Evolutionary conservation across 2,888 invertebrate genomes (phyloP).

Genomic region (Abscondita cerata): DNA sequence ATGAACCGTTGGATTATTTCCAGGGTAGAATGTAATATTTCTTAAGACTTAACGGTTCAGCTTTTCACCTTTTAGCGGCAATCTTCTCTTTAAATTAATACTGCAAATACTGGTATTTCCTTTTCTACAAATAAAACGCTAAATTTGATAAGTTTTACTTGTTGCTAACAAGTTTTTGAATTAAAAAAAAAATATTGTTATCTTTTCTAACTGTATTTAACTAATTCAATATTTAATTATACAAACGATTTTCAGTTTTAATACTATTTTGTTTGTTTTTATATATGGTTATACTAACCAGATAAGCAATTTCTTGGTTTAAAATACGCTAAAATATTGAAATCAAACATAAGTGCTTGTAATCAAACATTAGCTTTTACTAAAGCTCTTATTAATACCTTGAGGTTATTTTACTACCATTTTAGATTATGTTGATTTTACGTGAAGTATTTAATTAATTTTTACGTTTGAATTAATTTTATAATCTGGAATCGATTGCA

Average conservation of each 20-base stretch:
- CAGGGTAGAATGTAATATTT: constrained; percentile 17
- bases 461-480: constrained; percentile 1
- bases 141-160: background rate
- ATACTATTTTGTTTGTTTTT: too few relatives aligned
- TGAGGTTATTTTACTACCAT: constrained; percentile 1
- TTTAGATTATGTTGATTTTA: background rate
- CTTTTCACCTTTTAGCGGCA: constrained; percentile 13
- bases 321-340: background rate
- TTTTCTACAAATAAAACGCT: constrained; percentile 2
- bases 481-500: background rate
- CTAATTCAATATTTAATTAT: too few relatives aligned
- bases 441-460: background rate
- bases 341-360: background rate
- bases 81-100: constrained; percentile 10
- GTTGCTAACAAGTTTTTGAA: background rate
- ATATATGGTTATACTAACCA: too few relatives aligned
- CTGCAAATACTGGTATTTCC: constrained; percentile 12
- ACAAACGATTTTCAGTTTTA: too few relatives aligned
- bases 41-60: constrained; percentile 15
- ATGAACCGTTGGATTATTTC: constrained; percentile 31
- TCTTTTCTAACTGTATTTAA: too few relatives aligned
- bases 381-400: constrained; percentile 7
- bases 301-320: too few relatives aligned
- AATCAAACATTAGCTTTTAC: background rate
- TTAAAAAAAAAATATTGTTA: background rate